These are phyloP conservation scores for Gymnocheta viridis DNA, from an alignment of 2,888 invertebrate species.

Conservation along the genomic window DNA sequence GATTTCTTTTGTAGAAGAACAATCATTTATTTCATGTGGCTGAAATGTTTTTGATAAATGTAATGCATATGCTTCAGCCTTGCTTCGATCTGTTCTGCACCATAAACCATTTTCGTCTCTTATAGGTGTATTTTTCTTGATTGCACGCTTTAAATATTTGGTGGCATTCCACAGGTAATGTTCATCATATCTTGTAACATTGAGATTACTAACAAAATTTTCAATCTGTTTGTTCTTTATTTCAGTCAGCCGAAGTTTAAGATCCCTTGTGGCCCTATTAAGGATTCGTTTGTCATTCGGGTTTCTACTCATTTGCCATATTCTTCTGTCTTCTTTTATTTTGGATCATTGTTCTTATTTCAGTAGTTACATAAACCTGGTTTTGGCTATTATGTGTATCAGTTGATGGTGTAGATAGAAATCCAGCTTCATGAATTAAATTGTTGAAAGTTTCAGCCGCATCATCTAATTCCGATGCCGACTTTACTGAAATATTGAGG, in stretches of 20 bases:
- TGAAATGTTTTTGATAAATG: no score
- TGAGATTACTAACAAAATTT: background rate
- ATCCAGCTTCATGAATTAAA: background rate
- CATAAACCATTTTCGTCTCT: no score
- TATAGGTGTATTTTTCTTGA: no score
- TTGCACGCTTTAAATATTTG: background rate
- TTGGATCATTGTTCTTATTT: background rate
- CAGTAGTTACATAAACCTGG: background rate
- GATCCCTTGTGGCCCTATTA: background rate
- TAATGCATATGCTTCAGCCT: no score
- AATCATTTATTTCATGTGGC: no score
- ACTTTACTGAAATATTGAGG: no score
- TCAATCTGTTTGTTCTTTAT: background rate
- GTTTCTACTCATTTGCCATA: background rate
- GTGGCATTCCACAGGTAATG: no score
- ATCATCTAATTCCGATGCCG: background rate
- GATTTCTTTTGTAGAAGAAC: no score
- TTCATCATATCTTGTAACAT: background rate
- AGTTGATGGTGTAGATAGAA: background rate
- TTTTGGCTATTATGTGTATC: background rate
- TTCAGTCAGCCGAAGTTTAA: background rate
- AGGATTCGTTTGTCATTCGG: no score
- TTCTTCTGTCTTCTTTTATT: background rate
- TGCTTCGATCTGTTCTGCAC: no score
- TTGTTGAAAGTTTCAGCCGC: conserved; percentile 6